phyloP scores from a whole-genome alignment of 2,113 vertebrate genomes.

The Syngnathus scovelli region DNA sequence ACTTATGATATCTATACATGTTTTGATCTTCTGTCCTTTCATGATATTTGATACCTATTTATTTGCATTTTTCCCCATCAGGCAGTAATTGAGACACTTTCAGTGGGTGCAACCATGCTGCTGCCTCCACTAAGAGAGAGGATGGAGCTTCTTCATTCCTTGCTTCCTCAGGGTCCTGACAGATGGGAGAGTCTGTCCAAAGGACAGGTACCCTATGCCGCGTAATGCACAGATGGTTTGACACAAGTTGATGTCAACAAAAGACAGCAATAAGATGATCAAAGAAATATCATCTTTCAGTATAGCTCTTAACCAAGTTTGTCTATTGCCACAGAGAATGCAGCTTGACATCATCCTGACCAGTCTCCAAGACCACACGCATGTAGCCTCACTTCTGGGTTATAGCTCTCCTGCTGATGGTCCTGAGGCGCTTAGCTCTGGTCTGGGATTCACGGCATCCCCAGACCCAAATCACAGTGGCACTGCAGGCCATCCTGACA shows the following conservation, averaged over 20 bases:
- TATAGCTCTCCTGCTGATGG: constrained; percentile 87
- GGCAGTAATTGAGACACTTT: constrained; percentile 96
- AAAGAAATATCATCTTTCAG: background rate
- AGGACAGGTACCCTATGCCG: constrained; percentile 80
- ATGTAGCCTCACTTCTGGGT: constrained; percentile 91
- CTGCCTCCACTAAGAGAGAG: constrained; percentile 91
- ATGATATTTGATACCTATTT: background rate
- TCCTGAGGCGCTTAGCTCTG: constrained; percentile 71
- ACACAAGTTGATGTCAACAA: background rate
- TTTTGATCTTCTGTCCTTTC: background rate
- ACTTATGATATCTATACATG: background rate
- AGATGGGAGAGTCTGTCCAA: constrained; percentile 97
- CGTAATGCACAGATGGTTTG: background rate
- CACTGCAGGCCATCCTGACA: constrained; percentile 78
- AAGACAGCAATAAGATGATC: background rate
- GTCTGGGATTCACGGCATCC: constrained; percentile 68
- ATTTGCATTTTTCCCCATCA: constrained; percentile 42
- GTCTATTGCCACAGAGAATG: constrained; percentile 78
- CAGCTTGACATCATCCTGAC: constrained; percentile 97
- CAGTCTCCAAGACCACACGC: constrained; percentile 95
- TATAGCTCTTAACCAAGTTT: background rate
- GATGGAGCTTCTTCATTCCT: constrained; percentile 94
- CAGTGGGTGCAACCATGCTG: constrained; percentile 97
- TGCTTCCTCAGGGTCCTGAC: constrained; percentile 94
- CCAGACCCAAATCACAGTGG: constrained; percentile 52